Percentiles rank a stretch among this genome's conserved stretches.
Evolutionary conservation across 30 jellyfish, hydroid and myxozoan genomes (phyloP).

Genomic region (Pseudorhiza aurosa): DNA sequence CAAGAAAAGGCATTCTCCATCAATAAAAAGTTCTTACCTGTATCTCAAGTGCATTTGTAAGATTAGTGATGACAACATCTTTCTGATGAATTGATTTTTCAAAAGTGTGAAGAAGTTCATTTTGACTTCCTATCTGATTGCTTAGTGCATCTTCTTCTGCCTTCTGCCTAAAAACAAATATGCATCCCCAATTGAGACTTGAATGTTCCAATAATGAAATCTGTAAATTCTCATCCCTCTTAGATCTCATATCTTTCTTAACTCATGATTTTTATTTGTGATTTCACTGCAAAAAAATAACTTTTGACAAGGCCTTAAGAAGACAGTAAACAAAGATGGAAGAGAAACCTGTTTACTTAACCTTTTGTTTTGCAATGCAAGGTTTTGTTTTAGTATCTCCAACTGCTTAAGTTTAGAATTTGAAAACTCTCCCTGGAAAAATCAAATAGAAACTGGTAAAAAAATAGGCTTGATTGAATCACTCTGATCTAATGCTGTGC

Average conservation of each 20-base stretch:
- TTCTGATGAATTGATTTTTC: slow-evolving; percentile 82
- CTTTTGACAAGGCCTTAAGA: too few species aligned
- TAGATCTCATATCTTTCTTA: neutral
- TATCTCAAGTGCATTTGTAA: slow-evolving; percentile 74
- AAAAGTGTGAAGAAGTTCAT: slow-evolving; percentile 77
- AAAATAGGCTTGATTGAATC: too few species aligned
- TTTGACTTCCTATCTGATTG: slow-evolving; percentile 72
- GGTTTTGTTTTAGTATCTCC: slow-evolving; percentile 32
- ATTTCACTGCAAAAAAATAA: neutral
- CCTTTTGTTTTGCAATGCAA: slow-evolving; percentile 32
- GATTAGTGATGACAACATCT: slow-evolving; percentile 78
- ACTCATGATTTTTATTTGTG: neutral
- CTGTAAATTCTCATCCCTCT: too few species aligned
- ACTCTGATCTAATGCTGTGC: too few species aligned
- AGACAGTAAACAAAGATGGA: too few species aligned
- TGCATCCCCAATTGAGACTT: neutral
- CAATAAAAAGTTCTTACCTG: slow-evolving; percentile 60
- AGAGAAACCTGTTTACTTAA: too few species aligned
- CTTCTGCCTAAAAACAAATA: slow-evolving; percentile 54
- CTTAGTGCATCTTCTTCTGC: slow-evolving; percentile 54
- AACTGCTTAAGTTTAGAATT: slow-evolving; percentile 49
- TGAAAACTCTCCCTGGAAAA: slow-evolving; percentile 49
- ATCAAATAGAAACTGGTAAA: too few species aligned
- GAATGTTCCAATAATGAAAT: neutral
- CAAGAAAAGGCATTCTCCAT: too few species aligned